phyloP scores from a whole-genome alignment of 2,113 vertebrate species.

The Microcebus lehilahytsara region DNA sequence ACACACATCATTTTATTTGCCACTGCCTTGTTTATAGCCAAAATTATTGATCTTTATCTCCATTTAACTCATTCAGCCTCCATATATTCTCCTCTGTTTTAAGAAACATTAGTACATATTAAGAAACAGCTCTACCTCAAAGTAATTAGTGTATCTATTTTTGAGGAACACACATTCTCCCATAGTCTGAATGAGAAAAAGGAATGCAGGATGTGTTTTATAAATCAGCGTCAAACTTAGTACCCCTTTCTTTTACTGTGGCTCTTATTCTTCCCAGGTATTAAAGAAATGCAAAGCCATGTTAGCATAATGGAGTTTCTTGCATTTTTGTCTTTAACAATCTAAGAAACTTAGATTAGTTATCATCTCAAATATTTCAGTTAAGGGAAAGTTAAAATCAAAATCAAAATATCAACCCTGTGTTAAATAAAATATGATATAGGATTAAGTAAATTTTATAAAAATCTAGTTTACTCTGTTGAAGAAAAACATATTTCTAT shows the following conservation, averaged over 20 bases:
- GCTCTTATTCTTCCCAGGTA: not conserved
- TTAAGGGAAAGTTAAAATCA: slow-evolving; percentile 39
- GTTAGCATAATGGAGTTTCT: not conserved
- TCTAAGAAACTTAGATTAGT: slow-evolving; percentile 25
- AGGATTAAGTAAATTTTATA: slow-evolving; percentile 38
- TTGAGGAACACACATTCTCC: not conserved
- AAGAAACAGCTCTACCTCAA: not conserved
- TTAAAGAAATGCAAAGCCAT: not conserved
- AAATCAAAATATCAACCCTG: slow-evolving; percentile 6
- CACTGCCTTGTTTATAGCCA: not conserved
- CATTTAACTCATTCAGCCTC: not conserved
- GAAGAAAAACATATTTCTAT: slow-evolving; percentile 40
- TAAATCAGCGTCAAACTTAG: not conserved
- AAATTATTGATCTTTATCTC: not conserved
- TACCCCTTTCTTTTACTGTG: not conserved
- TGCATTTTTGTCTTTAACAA: not conserved
- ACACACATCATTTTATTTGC: not conserved
- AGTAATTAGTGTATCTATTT: not conserved
- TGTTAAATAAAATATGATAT: slow-evolving; percentile 29
- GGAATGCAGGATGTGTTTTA: not conserved
- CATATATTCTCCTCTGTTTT: not conserved
- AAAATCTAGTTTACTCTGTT: not conserved
- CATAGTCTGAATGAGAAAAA: not conserved
- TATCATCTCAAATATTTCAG: slow-evolving; percentile 38
- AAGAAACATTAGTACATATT: not conserved